phyloP scores from a whole-genome alignment of 2,888 invertebrate genomes.

The Digitonthophagus gazella region DNA sequence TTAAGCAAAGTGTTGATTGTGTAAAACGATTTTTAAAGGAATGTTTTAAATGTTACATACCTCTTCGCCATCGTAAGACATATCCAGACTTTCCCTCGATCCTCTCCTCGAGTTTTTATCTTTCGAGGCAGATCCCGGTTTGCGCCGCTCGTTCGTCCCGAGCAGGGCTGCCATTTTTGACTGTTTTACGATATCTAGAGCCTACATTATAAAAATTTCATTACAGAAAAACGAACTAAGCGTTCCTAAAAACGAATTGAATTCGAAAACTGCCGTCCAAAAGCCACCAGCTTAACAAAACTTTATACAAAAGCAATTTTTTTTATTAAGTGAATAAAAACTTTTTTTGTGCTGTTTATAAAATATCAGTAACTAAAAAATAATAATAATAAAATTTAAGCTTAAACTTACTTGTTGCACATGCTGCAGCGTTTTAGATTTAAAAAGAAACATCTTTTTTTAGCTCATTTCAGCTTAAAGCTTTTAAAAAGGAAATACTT shows the following conservation, averaged over 20 bases:
- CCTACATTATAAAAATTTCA: conserved; percentile 54
- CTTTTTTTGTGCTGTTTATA: background rate
- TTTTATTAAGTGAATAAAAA: too few species aligned
- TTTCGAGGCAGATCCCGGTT: conserved; percentile 40
- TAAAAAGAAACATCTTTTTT: conserved; percentile 32
- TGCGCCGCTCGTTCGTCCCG: conserved; percentile 56
- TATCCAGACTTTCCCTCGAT: conserved; percentile 70
- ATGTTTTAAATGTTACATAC: conserved; percentile 50
- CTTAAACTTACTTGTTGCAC: conserved; percentile 62
- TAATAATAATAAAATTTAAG: background rate
- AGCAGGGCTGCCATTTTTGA: conserved; percentile 77
- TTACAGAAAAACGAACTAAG: background rate
- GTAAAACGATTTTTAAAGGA: conserved; percentile 32
- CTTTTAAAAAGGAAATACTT: conserved; percentile 24
- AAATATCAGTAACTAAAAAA: background rate
- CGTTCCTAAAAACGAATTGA: conserved; percentile 4
- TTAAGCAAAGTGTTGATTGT: conserved; percentile 25
- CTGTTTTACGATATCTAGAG: conserved; percentile 90
- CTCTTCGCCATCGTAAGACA: conserved; percentile 73
- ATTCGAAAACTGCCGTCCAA: background rate
- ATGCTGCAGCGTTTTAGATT: conserved; percentile 55
- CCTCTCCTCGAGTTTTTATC: conserved; percentile 67
- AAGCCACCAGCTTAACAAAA: background rate
- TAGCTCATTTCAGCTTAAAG: conserved; percentile 1
- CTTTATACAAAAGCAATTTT: background rate